These are phyloP conservation scores for Cyanoliseus patagonus DNA, from an alignment of 2,113 vertebrate genomes.

Conservation along the genomic window DNA sequence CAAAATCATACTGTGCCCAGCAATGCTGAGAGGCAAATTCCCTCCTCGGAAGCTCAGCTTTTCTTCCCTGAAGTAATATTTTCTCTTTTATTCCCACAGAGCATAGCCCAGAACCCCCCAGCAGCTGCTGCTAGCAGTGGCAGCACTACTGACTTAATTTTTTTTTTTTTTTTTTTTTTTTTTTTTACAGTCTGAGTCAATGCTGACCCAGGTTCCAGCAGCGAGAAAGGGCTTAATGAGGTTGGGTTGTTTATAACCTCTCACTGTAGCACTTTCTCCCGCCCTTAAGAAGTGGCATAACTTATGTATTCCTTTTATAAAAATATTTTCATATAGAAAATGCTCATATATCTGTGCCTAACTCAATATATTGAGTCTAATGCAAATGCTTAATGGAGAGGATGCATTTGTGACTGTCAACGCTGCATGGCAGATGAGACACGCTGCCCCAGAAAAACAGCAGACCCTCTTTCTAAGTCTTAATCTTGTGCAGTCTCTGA, in stretches of 20 bases:
- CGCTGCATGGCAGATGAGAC: neutral
- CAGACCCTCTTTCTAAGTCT: neutral
- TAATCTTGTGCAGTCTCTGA: neutral
- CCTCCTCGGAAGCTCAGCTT: neutral
- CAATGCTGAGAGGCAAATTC: conserved; percentile 1
- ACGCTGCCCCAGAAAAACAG: neutral
- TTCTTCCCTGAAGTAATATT: conserved; percentile 1
- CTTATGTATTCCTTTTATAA: fast-evolving
- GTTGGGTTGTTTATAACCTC: neutral
- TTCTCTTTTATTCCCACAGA: neutral
- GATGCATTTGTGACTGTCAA: neutral
- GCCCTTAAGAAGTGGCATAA: neutral
- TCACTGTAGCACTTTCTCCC: neutral
- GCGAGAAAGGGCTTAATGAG: neutral
- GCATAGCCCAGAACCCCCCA: neutral
- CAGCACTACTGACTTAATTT: neutral
- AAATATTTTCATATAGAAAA: neutral
- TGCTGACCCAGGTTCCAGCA: neutral
- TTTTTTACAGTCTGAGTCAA: neutral
- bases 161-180: neutral
- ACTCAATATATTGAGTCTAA: neutral
- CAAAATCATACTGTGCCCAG: neutral
- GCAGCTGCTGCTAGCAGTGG: neutral
- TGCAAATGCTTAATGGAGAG: fast-evolving
- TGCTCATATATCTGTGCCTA: fast-evolving